Evolutionary conservation across 2,888 invertebrate species (phyloP).

Genomic region (Unio pictorum): DNA sequence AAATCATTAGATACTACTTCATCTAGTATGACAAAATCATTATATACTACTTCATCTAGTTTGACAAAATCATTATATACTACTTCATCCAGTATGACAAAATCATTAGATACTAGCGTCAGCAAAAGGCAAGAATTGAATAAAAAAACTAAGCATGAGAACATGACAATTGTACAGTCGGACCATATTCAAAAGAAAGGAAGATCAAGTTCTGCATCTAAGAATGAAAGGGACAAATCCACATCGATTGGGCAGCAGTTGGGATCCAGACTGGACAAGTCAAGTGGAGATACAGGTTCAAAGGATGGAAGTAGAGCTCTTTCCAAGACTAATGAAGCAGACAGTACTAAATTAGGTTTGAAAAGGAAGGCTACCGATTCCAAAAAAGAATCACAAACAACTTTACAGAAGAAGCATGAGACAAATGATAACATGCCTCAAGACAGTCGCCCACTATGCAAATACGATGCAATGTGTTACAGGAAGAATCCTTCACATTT

Average conservation of each 20-base stretch:
- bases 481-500: constrained; percentile 89
- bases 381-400: constrained; percentile 11
- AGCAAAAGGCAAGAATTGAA: not conserved
- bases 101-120: not conserved
- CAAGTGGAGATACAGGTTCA: too few species aligned
- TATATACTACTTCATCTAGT: not conserved
- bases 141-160: not conserved
- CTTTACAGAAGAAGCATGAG: constrained; percentile 9
- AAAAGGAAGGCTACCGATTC: constrained; percentile 31
- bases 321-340: too few species aligned
- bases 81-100: not conserved
- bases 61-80: not conserved
- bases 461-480: constrained; percentile 85
- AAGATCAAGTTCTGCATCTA: not conserved
- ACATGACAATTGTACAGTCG: not conserved
- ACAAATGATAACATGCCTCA: constrained; percentile 3
- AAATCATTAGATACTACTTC: not conserved
- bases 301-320: too few species aligned
- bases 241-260: too few species aligned
- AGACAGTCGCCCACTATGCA: constrained; percentile 74
- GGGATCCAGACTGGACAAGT: too few species aligned
- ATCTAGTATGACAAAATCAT: not conserved
- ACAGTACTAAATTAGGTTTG: constrained; percentile 4
- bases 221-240: too few species aligned
- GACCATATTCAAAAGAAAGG: not conserved